phyloP scores from a whole-genome alignment of 2,797 vertebrate genomes.

The Graptemys geographica region DNA sequence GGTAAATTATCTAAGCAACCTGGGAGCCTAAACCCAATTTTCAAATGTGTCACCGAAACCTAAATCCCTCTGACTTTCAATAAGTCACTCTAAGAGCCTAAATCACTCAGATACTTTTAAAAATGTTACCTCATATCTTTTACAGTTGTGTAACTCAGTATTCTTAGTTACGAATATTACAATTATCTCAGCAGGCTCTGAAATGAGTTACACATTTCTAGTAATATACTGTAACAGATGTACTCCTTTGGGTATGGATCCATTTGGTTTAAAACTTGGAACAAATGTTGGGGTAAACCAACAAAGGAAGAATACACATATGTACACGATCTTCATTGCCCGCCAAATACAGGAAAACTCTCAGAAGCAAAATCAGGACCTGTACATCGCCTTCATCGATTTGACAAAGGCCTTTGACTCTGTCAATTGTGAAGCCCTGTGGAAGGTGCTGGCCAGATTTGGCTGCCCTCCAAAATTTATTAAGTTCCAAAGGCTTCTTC shows the following conservation, averaged over 20 bases:
- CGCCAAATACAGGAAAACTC: no score
- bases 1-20: not conserved
- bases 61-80: not conserved
- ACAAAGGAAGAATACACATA: conserved; percentile 72
- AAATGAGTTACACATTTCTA: conserved; percentile 76
- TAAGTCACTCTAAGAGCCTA: not conserved
- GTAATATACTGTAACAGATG: conserved; percentile 76
- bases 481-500: no score
- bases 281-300: conserved; percentile 75
- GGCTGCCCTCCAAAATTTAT: no score
- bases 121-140: conserved; percentile 36
- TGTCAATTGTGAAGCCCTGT: no score
- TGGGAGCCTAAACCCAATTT: not conserved
- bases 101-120: not conserved
- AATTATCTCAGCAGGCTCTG: conserved; percentile 61
- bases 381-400: no score
- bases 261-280: conserved; percentile 71
- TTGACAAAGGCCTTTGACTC: no score
- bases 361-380: no score
- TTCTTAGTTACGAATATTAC: not conserved
- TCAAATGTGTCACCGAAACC: not conserved
- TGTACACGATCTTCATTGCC: not conserved
- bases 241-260: conserved; percentile 74
- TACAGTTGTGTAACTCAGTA: conserved; percentile 55
- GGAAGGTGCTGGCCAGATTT: no score